These are phyloP conservation scores for Zaprionus gabonicus DNA, from an alignment of 1,140 invertebrate species.

Conservation along the genomic window DNA sequence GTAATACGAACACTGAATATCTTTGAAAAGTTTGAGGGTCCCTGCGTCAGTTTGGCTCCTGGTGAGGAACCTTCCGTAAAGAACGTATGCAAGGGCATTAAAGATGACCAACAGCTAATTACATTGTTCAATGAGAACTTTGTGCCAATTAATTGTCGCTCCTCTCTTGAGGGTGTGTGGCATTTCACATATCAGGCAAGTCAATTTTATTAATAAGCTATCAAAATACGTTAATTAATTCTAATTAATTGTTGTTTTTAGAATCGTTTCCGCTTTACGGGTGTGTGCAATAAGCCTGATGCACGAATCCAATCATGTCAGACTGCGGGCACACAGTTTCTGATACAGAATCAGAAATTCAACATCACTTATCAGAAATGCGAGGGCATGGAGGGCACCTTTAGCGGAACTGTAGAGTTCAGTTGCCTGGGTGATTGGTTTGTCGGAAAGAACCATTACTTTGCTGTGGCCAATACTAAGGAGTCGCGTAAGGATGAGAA, in stretches of 20 bases:
- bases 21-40: slow-evolving; percentile 93
- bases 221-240: slow-evolving; percentile 7
- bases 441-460: slow-evolving; percentile 97
- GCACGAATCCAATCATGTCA: slow-evolving; percentile 97
- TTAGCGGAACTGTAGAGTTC: slow-evolving; percentile 96
- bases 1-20: slow-evolving; percentile 95
- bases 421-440: slow-evolving; percentile 98
- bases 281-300: slow-evolving; percentile 94
- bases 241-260: slow-evolving; percentile 61
- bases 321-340: slow-evolving; percentile 96
- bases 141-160: slow-evolving; percentile 95
- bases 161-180: slow-evolving; percentile 97
- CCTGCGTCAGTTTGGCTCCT: slow-evolving; percentile 89
- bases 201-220: background rate
- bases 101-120: slow-evolving; percentile 91
- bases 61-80: slow-evolving; percentile 89
- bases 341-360: slow-evolving; percentile 98
- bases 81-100: slow-evolving; percentile 90
- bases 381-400: slow-evolving; percentile 91
- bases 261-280: slow-evolving; percentile 95
- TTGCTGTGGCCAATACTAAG: slow-evolving; percentile 97
- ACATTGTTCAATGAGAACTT: slow-evolving; percentile 96
- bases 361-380: slow-evolving; percentile 97
- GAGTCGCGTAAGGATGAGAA: slow-evolving; percentile 97
- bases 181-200: slow-evolving; percentile 95